Evolutionary conservation across 2,797 vertebrate genomes (phyloP).

Genomic region (Xenops minutus): DNA sequence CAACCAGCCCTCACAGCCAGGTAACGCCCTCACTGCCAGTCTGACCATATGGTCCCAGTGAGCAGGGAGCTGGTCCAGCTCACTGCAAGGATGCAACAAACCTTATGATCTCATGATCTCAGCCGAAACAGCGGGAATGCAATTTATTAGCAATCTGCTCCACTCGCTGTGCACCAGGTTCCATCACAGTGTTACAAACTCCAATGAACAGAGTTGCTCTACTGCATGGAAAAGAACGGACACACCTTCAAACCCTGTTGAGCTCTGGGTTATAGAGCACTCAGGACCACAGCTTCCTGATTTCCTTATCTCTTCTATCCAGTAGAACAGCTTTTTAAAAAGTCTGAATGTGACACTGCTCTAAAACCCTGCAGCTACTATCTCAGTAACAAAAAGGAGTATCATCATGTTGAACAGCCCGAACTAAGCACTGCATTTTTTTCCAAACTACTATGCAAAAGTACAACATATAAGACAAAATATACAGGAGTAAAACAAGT

Average conservation of each 20-base stretch:
- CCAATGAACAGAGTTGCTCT: background rate
- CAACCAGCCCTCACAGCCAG: background rate
- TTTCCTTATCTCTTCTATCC: background rate
- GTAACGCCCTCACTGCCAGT: background rate
- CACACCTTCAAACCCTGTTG: background rate
- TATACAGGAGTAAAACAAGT: background rate
- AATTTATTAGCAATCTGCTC: constrained; percentile 19
- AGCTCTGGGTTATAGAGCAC: background rate
- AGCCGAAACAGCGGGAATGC: background rate
- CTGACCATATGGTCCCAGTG: background rate
- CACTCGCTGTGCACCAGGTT: background rate
- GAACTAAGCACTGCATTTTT: background rate
- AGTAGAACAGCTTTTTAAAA: background rate
- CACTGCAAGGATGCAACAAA: background rate
- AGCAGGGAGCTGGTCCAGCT: background rate
- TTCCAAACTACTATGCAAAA: background rate
- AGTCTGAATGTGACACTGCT: background rate
- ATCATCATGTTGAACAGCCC: background rate
- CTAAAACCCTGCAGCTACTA: background rate
- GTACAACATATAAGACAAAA: background rate
- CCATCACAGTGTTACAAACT: background rate
- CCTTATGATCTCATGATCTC: background rate
- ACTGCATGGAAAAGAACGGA: background rate
- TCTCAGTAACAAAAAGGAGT: background rate
- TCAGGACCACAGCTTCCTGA: background rate